A percentile compares a stretch with the other conserved stretches of the same genome.
Conservation (phyloP, 2,113 vertebrate genomes). For the Gila orcuttii region DNA sequence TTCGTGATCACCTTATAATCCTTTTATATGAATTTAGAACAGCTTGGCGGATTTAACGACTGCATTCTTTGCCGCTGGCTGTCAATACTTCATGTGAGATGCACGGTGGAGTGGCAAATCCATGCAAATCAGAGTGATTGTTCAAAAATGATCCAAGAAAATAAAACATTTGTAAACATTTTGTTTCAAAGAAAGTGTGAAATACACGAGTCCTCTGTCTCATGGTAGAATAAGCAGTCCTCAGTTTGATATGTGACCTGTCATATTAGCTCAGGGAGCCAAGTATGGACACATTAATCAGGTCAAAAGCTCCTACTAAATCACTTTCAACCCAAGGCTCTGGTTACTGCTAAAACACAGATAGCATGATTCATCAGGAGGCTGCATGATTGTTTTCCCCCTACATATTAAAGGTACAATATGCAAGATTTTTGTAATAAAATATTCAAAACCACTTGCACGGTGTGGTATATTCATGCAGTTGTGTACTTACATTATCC, state of each 20-base stretch:
- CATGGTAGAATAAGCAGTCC: conserved; percentile 29
- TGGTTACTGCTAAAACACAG: neutral
- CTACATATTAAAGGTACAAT: too few species aligned
- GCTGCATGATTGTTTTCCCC: neutral
- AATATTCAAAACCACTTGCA: too few species aligned
- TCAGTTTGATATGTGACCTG: conserved; percentile 34
- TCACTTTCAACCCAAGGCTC: conserved; percentile 23
- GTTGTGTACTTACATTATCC: too few species aligned
- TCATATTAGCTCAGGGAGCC: conserved; percentile 32
- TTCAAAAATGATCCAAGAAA: conserved; percentile 18
- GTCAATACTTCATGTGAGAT: neutral
- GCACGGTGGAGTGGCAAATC: neutral
- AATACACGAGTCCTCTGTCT: conserved; percentile 16
- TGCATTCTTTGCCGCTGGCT: conserved; percentile 15
- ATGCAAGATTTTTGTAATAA: too few species aligned
- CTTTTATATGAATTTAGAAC: conserved; percentile 35
- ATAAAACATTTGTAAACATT: conserved; percentile 14
- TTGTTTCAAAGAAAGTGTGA: conserved; percentile 6
- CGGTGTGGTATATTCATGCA: too few species aligned
- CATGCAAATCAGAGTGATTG: conserved; percentile 19
- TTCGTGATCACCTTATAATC: conserved; percentile 44
- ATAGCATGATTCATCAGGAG: neutral
- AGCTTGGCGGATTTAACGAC: conserved; percentile 34
- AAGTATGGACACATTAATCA: conserved; percentile 37
- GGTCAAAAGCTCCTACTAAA: conserved; percentile 29